These are phyloP conservation scores for Catalaphyllia jardinei DNA, from an alignment of 64 coral and sea anemone genomes.

Conservation along the genomic window DNA sequence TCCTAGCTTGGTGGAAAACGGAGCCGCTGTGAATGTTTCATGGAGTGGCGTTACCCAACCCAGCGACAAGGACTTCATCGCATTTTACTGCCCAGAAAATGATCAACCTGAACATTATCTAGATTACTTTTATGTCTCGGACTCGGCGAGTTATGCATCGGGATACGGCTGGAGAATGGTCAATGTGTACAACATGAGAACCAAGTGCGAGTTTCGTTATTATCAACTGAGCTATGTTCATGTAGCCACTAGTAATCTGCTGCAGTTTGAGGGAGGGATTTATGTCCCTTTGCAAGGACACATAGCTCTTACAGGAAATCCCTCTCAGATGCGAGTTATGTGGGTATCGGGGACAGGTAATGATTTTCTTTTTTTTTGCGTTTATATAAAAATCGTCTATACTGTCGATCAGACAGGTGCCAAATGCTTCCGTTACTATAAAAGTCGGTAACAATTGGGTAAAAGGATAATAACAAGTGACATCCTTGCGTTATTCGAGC, in stretches of 20 bases:
- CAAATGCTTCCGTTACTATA: no score
- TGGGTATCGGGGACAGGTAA: constrained; percentile 88
- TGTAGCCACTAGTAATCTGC: constrained; percentile 59
- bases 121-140: constrained; percentile 33
- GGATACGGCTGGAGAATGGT: constrained; percentile 62
- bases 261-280: constrained; percentile 66
- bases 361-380: neutral
- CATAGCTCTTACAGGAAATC: constrained; percentile 80
- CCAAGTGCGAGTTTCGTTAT: constrained; percentile 82
- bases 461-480: no score
- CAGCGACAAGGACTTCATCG: constrained; percentile 16
- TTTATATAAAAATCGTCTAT: neutral
- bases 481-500: neutral
- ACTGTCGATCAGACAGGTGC: neutral
- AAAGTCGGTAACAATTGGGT: no score
- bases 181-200: constrained; percentile 62
- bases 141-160: neutral
- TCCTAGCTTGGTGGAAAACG: constrained; percentile 35
- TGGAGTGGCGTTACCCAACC: constrained; percentile 18
- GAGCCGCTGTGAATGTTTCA: constrained; percentile 47
- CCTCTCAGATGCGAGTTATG: constrained; percentile 86
- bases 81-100: constrained; percentile 41
- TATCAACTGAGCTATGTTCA: constrained; percentile 53
- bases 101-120: constrained; percentile 10
- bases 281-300: constrained; percentile 71